phyloP scores from a whole-genome alignment of 2,888 invertebrate species.

The Plusia festucae region DNA sequence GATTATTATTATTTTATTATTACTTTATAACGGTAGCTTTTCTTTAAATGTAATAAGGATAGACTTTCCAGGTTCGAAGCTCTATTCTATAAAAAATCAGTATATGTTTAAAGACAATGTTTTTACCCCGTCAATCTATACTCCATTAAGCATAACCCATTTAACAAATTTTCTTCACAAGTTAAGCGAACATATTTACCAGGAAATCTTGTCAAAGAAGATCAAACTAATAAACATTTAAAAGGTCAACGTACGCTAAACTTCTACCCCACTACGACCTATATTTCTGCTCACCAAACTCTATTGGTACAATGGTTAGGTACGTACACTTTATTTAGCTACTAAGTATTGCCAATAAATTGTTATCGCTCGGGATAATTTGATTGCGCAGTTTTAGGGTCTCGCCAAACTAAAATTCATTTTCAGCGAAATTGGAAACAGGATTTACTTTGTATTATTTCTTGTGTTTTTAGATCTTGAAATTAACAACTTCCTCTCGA shows the following conservation, averaged over 20 bases:
- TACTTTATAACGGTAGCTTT: too few relatives aligned
- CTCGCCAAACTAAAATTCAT: slow-evolving; percentile 19
- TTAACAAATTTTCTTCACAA: not conserved
- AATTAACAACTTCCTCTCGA: too few relatives aligned
- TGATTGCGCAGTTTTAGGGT: slow-evolving; percentile 11
- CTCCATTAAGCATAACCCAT: not conserved
- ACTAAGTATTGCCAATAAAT: slow-evolving; percentile 16
- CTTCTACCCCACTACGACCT: slow-evolving; percentile 12
- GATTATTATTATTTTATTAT: too few relatives aligned
- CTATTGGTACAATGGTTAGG: slow-evolving; percentile 26
- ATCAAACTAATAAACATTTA: not conserved
- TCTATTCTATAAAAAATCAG: too few relatives aligned
- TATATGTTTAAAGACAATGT: not conserved
- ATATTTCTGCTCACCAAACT: slow-evolving; percentile 31
- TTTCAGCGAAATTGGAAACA: not conserved
- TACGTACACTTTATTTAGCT: slow-evolving; percentile 18
- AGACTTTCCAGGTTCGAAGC: too few relatives aligned
- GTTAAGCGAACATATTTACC: not conserved
- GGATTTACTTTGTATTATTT: too few relatives aligned
- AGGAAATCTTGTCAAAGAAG: not conserved
- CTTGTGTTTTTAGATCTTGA: too few relatives aligned
- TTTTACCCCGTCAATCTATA: not conserved
- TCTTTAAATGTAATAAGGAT: too few relatives aligned
- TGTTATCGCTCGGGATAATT: slow-evolving; percentile 19
- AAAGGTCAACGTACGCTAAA: slow-evolving; percentile 17